A percentile compares a stretch with the other conserved stretches of the same genome.
Conservation (phyloP, 2,113 vertebrate species). For the Salvelinus sp. region DNA sequence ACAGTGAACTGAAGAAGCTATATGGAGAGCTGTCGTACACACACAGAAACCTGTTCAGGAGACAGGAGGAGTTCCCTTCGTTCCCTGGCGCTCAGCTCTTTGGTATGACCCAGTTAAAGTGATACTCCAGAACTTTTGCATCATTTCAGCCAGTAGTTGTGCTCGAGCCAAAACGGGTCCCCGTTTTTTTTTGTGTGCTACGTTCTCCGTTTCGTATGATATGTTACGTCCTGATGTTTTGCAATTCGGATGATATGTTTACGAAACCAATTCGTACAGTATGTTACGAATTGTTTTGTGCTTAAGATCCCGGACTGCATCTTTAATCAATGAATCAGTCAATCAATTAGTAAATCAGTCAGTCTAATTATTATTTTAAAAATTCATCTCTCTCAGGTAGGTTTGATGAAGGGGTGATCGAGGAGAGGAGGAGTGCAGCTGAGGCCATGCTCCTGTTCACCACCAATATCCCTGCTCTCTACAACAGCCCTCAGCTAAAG, state of each 20-base stretch:
- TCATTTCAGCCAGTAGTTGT: too few relatives aligned
- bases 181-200: too few relatives aligned
- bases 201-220: not conserved
- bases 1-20: constrained; percentile 88
- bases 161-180: too few relatives aligned
- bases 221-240: not conserved
- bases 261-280: too few relatives aligned
- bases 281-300: too few relatives aligned
- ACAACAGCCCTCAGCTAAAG: constrained; percentile 90
- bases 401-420: constrained; percentile 85
- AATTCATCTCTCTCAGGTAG: constrained; percentile 80
- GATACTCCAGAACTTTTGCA: too few relatives aligned
- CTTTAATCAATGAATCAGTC: too few relatives aligned
- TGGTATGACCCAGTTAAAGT: constrained; percentile 63
- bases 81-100: constrained; percentile 86
- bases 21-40: constrained; percentile 87
- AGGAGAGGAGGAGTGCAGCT: constrained; percentile 83
- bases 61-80: constrained; percentile 84
- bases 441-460: constrained; percentile 83
- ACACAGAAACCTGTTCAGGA: constrained; percentile 87
- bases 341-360: too few relatives aligned
- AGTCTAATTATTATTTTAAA: too few relatives aligned
- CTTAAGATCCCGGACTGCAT: too few relatives aligned
- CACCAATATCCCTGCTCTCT: constrained; percentile 81
- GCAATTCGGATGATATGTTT: too few relatives aligned